Evolutionary conservation across 2,888 invertebrate species (phyloP).

Genomic region (Ditula angustiorana): DNA sequence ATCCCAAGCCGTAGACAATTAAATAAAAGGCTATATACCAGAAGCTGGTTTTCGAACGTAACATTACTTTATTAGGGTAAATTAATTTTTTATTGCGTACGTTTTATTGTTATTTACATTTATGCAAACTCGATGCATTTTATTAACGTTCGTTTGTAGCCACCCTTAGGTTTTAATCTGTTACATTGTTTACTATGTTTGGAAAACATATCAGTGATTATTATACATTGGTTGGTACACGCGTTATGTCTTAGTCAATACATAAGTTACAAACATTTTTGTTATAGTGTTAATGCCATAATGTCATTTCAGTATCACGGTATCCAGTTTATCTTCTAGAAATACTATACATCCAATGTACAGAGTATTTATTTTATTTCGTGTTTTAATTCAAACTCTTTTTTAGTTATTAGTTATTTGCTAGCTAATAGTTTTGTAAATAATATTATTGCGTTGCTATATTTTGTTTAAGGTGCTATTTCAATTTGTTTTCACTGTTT

Average conservation of each 20-base stretch:
- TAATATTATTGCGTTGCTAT: constrained; percentile 73
- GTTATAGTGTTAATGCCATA: constrained; percentile 74
- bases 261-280: constrained; percentile 47
- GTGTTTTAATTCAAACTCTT: constrained; percentile 65
- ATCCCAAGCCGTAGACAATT: too few species aligned
- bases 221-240: constrained; percentile 29
- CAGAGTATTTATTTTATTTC: constrained; percentile 81
- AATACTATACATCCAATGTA: constrained; percentile 67
- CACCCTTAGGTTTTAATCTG: constrained; percentile 22
- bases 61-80: constrained; percentile 1
- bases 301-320: constrained; percentile 61
- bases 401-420: constrained; percentile 72
- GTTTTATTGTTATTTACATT: constrained; percentile 39
- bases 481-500: constrained; percentile 56
- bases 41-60: background rate
- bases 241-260: constrained; percentile 48
- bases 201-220: constrained; percentile 44
- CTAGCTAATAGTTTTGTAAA: constrained; percentile 80
- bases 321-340: constrained; percentile 66
- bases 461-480: constrained; percentile 81
- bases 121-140: constrained; percentile 32
- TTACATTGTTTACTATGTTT: constrained; percentile 34
- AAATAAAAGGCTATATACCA: background rate
- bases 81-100: constrained; percentile 28
- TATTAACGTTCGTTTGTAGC: constrained; percentile 28